phyloP scores from a whole-genome alignment of 1,140 invertebrate species.

The Trichonephila clavipes region DNA sequence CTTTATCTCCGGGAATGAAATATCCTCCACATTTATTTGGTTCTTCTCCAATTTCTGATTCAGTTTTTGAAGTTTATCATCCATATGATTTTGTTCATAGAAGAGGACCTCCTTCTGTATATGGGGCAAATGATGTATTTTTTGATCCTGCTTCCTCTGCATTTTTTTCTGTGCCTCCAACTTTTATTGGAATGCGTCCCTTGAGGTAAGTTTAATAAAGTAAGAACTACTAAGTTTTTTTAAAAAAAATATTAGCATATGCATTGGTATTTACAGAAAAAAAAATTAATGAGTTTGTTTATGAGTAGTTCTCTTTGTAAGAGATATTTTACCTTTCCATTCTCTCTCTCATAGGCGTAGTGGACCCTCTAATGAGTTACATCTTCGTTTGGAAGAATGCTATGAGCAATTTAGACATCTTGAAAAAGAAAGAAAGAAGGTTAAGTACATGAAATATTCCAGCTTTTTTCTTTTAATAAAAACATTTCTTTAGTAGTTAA shows the following conservation, averaged over 20 bases:
- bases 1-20: constrained; percentile 53
- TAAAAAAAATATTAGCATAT: not conserved
- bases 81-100: constrained; percentile 73
- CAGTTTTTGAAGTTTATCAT: constrained; percentile 72
- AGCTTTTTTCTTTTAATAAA: not conserved
- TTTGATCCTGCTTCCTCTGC: constrained; percentile 70
- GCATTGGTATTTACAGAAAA: not conserved
- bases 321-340: not conserved
- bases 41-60: constrained; percentile 66
- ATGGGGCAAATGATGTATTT: constrained; percentile 68
- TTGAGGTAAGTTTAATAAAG: constrained; percentile 55
- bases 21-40: constrained; percentile 68
- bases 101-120: constrained; percentile 54
- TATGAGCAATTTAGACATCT: constrained; percentile 91
- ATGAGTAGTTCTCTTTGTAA: too few relatives aligned
- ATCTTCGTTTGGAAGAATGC: constrained; percentile 89
- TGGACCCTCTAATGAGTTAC: constrained; percentile 86
- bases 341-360: constrained; percentile 81
- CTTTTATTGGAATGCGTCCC: constrained; percentile 73
- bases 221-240: not conserved
- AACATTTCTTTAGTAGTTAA: not conserved
- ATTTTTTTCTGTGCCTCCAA: constrained; percentile 71
- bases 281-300: not conserved
- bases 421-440: constrained; percentile 91
- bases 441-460: constrained; percentile 71